A percentile compares a stretch with the other conserved stretches of the same genome.
Evolutionary conservation across 2,888 invertebrate genomes (phyloP).

Genomic region (Dioctria rufipes): DNA sequence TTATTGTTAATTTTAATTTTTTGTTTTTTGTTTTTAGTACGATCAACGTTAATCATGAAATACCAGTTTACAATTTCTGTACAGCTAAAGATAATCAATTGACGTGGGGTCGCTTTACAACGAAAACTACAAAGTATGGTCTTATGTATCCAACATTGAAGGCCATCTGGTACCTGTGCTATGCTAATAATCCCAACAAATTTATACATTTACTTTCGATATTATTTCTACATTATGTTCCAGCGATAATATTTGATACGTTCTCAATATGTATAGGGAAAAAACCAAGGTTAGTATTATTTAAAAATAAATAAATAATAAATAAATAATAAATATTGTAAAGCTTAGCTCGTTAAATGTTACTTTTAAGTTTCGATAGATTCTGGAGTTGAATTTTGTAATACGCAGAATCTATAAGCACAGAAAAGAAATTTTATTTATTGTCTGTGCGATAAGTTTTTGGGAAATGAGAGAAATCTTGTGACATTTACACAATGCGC

Average conservation of each 20-base stretch:
- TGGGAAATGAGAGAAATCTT: too few species aligned
- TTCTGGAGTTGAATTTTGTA: too few species aligned
- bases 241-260: conserved; percentile 77
- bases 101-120: conserved; percentile 82
- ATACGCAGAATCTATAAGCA: too few species aligned
- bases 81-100: conserved; percentile 88
- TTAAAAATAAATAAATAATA: too few species aligned
- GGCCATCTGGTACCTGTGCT: conserved; percentile 80
- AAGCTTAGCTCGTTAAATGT: too few species aligned
- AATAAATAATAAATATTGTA: too few species aligned
- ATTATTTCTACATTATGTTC: conserved; percentile 78
- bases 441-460: too few species aligned
- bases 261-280: conserved; percentile 74
- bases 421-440: too few species aligned
- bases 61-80: conserved; percentile 89
- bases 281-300: conserved; percentile 73
- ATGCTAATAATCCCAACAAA: conserved; percentile 75
- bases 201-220: conserved; percentile 74
- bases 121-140: conserved; percentile 75
- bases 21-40: conserved; percentile 62
- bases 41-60: conserved; percentile 66
- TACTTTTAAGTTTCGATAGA: too few species aligned
- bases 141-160: conserved; percentile 75
- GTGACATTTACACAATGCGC: too few species aligned
- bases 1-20: neutral